Conservation (phyloP, 2,797 vertebrate species). For the Notoglanidium macrostoma region DNA sequence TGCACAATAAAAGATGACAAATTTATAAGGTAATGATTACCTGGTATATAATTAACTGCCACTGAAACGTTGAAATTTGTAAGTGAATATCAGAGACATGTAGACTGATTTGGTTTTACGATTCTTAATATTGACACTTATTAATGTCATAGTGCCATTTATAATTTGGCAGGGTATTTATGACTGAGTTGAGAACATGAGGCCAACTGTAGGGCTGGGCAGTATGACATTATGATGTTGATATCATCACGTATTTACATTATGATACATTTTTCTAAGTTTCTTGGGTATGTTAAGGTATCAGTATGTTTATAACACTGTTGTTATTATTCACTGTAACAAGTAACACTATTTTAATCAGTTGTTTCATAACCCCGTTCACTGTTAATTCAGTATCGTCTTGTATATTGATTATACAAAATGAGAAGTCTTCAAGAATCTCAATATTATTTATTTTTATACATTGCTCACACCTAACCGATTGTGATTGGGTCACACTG, state of each 20-base stretch:
- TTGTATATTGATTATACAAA: not conserved
- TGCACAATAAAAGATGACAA: not conserved
- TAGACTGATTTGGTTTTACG: not conserved
- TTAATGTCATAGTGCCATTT: not conserved
- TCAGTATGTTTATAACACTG: not conserved
- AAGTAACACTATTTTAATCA: not conserved
- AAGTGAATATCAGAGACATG: not conserved
- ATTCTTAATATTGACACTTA: not conserved
- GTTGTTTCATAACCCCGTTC: not conserved
- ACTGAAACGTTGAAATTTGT: not conserved
- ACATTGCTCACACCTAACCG: not conserved
- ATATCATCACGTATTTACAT: not conserved
- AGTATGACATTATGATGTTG: not conserved
- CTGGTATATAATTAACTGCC: not conserved
- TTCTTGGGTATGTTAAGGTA: not conserved
- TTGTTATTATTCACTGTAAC: not conserved
- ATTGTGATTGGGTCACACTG: not conserved
- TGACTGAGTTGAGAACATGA: not conserved
- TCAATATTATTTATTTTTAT: not conserved
- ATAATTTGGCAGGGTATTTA: conserved; percentile 5
- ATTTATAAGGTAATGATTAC: not conserved
- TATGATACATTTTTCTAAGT: not conserved
- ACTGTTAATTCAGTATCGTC: not conserved
- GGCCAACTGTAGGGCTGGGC: not conserved
- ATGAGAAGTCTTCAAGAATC: not conserved